Base-by-base conservation (phyloP, 1,140 invertebrate genomes). In the Frieseomelitta varia region DNA sequence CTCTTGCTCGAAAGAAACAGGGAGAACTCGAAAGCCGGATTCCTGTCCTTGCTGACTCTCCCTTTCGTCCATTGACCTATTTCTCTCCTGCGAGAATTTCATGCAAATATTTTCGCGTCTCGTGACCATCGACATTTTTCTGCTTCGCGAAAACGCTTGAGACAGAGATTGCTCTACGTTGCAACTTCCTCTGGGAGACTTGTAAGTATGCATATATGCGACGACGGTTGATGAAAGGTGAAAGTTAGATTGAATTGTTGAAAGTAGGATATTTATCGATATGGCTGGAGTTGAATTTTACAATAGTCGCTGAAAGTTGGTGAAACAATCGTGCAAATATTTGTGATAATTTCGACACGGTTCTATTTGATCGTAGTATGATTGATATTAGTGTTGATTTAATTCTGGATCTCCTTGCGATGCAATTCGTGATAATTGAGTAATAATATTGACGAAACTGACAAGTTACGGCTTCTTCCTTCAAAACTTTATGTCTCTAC, bases 1-100 rank as follows among this genome's bases (percentile, higher is more conserved):
- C 79, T 79, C 84, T 63, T 34, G 53, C 63, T 4, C 17, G 8
- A 65, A 65, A 61, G 27, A 81, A 51, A 39, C 78, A 58, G 34
- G 19, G 55, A 39, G 12, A 30, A 73, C 55, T n/a, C 74, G 79
- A 63, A 76, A 79, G 67, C 67, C 0, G 51, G 51, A 69, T 79
- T 79, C 78, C 15, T 56, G 58, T 51, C 51, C 47, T 53, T 2
- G 21, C 17, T 8, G 53, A 47, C 24, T 69, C 24, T 47, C 24
- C 63, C n/a, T 56, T 71, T 56, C 30, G 2, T 47, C 67, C 24
- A 10, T 12, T 30, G 53, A 34, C 34, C 53, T 21, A 39, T 27
- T 71, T 47, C 27, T 2, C 17, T 39, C 34, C 2, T 17, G 21
- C 39, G 39, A 6, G 17, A 19, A 14, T 21, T 72, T 61, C 27